These are phyloP conservation scores for Ormyrus pomaceus DNA, from an alignment of 2,888 invertebrate genomes.

Conservation along the genomic window DNA sequence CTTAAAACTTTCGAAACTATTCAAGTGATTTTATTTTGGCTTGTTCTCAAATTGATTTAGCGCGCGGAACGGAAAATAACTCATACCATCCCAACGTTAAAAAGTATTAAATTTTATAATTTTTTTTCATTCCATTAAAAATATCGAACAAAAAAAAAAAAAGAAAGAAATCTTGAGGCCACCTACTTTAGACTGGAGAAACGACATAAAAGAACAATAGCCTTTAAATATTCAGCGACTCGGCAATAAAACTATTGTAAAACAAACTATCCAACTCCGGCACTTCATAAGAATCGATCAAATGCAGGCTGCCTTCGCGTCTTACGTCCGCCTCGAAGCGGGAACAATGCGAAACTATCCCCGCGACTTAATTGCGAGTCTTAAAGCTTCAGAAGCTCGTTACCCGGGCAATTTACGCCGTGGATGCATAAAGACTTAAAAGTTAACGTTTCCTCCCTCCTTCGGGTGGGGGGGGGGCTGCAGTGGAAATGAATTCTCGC, in stretches of 20 bases:
- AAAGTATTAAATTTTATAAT: no score
- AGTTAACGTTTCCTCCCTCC: slow-evolving; percentile 2
- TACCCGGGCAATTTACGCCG: background rate
- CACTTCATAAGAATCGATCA: slow-evolving; percentile 20
- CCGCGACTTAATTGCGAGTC: no score
- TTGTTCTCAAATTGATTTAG: no score
- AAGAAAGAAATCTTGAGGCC: no score
- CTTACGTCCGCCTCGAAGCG: background rate
- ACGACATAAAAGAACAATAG: background rate
- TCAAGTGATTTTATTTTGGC: no score
- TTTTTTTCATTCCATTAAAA: no score
- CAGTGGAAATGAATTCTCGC: slow-evolving; percentile 13
- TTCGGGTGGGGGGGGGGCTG: background rate
- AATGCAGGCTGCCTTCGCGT: background rate
- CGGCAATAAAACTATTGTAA: slow-evolving; percentile 2
- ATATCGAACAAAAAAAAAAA: no score
- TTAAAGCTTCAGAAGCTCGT: background rate
- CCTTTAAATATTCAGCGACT: no score
- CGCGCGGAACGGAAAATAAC: no score
- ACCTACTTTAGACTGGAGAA: background rate
- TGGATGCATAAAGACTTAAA: background rate
- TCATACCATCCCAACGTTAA: no score
- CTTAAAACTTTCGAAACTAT: no score
- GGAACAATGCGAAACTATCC: no score
- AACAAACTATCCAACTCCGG: background rate